phyloP scores from a whole-genome alignment of 2,797 vertebrate genomes.

The Aselliscus stoliczkanus region DNA sequence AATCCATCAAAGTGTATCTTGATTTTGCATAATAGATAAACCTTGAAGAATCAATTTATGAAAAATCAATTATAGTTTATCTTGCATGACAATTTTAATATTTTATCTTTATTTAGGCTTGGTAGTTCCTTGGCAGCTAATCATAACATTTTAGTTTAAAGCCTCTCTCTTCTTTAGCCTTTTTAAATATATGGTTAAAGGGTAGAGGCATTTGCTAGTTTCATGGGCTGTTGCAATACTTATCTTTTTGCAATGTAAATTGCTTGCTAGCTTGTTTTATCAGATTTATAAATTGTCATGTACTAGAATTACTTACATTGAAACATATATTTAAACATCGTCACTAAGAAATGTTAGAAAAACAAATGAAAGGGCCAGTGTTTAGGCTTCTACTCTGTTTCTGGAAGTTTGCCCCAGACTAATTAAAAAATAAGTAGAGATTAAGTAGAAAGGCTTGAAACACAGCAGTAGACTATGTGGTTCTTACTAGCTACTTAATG shows the following conservation, averaged over 20 bases:
- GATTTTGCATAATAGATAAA: not conserved
- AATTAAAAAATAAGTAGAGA: not conserved
- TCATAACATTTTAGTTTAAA: not conserved
- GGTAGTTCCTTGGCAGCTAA: not conserved
- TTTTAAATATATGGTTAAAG: not conserved
- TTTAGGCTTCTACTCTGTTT: not conserved
- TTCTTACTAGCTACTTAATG: not conserved
- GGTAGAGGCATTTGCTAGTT: not conserved
- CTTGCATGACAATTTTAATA: not conserved
- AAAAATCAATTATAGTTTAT: not conserved
- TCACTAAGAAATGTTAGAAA: not conserved
- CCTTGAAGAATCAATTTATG: not conserved
- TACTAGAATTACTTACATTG: not conserved
- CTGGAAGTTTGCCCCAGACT: not conserved
- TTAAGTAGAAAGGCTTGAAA: not conserved
- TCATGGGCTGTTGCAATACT: not conserved
- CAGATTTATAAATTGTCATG: not conserved
- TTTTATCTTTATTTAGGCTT: not conserved
- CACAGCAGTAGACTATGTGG: not conserved
- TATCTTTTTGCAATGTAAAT: not conserved
- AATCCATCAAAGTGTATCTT: not conserved
- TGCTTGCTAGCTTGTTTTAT: not conserved
- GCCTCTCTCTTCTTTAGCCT: not conserved
- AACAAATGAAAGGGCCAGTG: not conserved
- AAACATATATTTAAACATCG: not conserved